Conservation (phyloP, 2,797 vertebrate species). For the Hydrocynus forskahlii region DNA sequence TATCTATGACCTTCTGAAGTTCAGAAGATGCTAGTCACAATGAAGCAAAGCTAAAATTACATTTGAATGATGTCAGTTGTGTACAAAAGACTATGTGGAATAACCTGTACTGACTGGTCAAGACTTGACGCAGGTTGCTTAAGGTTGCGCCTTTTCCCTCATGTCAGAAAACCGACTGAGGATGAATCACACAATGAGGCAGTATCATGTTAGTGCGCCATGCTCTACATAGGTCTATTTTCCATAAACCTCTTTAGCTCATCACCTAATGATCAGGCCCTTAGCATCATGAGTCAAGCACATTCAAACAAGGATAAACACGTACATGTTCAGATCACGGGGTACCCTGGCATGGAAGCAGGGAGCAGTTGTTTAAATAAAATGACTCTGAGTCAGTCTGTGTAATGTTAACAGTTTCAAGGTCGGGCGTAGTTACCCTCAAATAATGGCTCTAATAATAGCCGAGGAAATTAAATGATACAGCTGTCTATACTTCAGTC, state of each 20-base stretch:
- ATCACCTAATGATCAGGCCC: slow-evolving; percentile 8
- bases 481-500: too few species aligned
- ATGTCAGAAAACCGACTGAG: neutral
- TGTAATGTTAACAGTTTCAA: slow-evolving; percentile 1
- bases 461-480: neutral
- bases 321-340: neutral
- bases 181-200: neutral
- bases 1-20: too few species aligned
- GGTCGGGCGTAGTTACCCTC: neutral
- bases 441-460: neutral
- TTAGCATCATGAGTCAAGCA: neutral
- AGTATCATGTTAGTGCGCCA: neutral
- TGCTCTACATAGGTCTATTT: neutral
- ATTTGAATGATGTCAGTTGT: too few species aligned
- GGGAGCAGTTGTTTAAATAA: neutral
- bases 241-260: slow-evolving; percentile 1
- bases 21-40: too few species aligned
- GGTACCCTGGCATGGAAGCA: too few species aligned
- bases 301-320: neutral
- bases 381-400: neutral
- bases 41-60: too few species aligned
- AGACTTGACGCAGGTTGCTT: neutral
- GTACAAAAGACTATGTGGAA: too few species aligned
- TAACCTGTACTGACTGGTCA: neutral
- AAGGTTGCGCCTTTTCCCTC: neutral